Conservation (phyloP, 1,140 invertebrate species). For the Panagrolaimus sp. region DNA sequence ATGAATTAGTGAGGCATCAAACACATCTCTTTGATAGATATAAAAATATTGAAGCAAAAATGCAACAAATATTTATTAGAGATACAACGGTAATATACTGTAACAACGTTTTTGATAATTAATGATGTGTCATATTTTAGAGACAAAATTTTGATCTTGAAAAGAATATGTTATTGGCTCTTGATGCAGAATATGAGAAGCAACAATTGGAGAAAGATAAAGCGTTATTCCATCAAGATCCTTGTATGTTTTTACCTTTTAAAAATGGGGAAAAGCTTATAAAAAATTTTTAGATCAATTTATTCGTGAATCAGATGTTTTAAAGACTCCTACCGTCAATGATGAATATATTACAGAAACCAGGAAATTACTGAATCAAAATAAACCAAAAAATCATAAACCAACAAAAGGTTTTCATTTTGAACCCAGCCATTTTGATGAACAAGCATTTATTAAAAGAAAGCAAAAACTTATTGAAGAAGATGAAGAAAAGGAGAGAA, state of each 20-base stretch:
- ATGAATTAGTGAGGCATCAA: not conserved
- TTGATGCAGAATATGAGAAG: slow-evolving; percentile 11
- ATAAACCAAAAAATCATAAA: not conserved
- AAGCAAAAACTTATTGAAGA: not conserved
- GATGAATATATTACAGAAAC: no score
- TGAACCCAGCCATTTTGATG: slow-evolving; percentile 2
- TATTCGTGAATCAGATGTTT: no score
- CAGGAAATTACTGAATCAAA: no score
- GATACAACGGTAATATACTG: not conserved
- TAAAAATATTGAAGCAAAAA: not conserved
- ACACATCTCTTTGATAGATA: not conserved
- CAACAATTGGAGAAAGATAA: slow-evolving; percentile 13
- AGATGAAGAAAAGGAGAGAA: not conserved
- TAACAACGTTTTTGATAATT: not conserved
- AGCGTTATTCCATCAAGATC: not conserved
- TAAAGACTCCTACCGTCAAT: no score
- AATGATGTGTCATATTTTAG: slow-evolving; percentile 1
- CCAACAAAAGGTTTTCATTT: not conserved
- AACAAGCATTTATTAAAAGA: not conserved
- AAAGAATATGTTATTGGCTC: slow-evolving; percentile 3
- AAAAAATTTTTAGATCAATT: no score
- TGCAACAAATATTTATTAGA: slow-evolving; percentile 8
- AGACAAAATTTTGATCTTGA: not conserved
- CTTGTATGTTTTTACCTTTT: not conserved
- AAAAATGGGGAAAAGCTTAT: no score